phyloP scores from a whole-genome alignment of 2,113 vertebrate species.

The Anarrhichthys ocellatus region DNA sequence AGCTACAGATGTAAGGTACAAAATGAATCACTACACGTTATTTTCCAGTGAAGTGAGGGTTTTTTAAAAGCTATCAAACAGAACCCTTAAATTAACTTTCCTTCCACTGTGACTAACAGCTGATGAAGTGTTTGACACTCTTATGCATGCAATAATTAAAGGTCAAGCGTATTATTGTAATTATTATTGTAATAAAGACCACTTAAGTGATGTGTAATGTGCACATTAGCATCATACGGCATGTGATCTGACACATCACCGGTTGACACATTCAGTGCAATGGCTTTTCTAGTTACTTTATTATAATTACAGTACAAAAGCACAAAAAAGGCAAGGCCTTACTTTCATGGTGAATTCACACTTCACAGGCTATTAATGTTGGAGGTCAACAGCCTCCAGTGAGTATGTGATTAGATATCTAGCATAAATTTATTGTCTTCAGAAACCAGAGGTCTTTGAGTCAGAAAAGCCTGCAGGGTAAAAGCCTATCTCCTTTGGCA shows the following conservation, averaged over 20 bases:
- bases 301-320: slow-evolving; percentile 19
- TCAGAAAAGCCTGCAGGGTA: slow-evolving; percentile 31
- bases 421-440: slow-evolving; percentile 38
- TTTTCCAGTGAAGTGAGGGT: background rate
- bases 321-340: background rate
- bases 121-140: slow-evolving; percentile 3
- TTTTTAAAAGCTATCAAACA: background rate
- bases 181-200: background rate
- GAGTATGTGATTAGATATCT: slow-evolving; percentile 36
- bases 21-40: background rate
- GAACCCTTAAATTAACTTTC: background rate
- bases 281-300: background rate
- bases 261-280: background rate
- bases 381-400: slow-evolving; percentile 44
- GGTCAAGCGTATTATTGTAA: slow-evolving; percentile 11
- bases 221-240: background rate
- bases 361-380: slow-evolving; percentile 35
- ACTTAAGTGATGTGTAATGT: slow-evolving; percentile 9
- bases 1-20: background rate
- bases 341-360: slow-evolving; percentile 25
- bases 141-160: slow-evolving; percentile 42
- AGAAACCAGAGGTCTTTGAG: slow-evolving; percentile 44
- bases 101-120: background rate
- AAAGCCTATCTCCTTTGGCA: slow-evolving; percentile 27
- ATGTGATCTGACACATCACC: background rate